Conservation (phyloP, 1,140 invertebrate species). For the Cryptotermes secundus region DNA sequence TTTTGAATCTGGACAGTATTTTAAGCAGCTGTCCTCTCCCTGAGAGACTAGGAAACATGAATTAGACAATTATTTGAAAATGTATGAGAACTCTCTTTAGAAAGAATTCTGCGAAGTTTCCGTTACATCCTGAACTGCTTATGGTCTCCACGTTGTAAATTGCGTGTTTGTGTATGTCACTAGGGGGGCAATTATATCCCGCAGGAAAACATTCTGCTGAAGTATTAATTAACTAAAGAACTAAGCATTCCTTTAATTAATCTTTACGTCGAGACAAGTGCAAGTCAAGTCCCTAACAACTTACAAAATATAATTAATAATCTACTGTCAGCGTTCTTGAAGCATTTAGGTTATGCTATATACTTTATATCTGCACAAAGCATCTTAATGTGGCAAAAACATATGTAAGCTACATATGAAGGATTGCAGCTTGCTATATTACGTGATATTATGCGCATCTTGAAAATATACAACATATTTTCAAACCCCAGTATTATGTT, state of each 20-base stretch:
- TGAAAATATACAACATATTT: background rate
- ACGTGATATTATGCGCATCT: background rate
- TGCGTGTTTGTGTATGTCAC: no score
- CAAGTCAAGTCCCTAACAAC: background rate
- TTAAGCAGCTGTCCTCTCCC: no score
- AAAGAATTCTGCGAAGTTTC: no score
- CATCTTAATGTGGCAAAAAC: background rate
- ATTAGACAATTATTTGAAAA: no score
- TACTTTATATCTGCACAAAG: background rate
- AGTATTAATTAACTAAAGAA: background rate
- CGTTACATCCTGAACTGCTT: no score
- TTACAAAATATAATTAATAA: background rate
- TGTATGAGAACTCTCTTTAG: no score
- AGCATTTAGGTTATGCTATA: background rate
- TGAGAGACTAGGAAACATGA: no score
- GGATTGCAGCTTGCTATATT: background rate
- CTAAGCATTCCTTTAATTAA: background rate
- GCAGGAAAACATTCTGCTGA: background rate
- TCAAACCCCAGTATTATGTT: background rate
- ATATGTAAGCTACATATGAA: background rate
- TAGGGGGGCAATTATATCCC: background rate
- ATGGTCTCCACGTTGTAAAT: no score
- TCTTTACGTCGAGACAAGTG: background rate
- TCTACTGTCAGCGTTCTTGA: background rate
- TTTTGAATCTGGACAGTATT: no score